These are phyloP conservation scores for Danio albolineatus DNA, from an alignment of 2,797 vertebrate species.

Conservation along the genomic window DNA sequence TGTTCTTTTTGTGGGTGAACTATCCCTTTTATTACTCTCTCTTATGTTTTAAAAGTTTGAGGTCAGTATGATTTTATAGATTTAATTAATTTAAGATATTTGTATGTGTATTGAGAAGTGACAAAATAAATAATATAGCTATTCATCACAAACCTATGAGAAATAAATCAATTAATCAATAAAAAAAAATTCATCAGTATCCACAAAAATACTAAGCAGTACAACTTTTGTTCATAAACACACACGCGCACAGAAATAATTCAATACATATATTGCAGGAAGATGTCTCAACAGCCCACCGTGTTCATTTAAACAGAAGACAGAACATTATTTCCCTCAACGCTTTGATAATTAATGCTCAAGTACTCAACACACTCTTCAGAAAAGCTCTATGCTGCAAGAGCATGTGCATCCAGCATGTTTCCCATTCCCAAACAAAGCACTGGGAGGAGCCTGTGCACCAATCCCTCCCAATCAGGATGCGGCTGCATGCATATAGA, in stretches of 20 bases:
- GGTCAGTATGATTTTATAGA: no score
- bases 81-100: no score
- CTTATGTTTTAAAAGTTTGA: no score
- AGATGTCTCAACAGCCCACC: not conserved
- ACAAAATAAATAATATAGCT: no score
- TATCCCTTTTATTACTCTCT: no score
- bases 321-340: not conserved
- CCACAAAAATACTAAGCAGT: no score
- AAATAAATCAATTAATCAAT: no score
- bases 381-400: not conserved
- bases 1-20: no score
- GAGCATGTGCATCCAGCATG: not conserved
- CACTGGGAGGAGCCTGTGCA: not conserved
- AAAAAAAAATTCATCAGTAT: no score
- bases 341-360: conserved; percentile 16
- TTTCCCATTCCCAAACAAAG: not conserved
- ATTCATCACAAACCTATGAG: no score
- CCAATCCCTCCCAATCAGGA: not conserved
- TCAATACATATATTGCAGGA: not conserved
- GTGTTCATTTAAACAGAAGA: not conserved
- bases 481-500: not conserved
- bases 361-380: conserved; percentile 1
- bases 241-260: not conserved
- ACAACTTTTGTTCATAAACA: no score
- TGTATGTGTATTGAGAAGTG: no score